These are phyloP conservation scores for Pristionchus maxplancki DNA, from an alignment of 2,888 invertebrate species.

Conservation along the genomic window DNA sequence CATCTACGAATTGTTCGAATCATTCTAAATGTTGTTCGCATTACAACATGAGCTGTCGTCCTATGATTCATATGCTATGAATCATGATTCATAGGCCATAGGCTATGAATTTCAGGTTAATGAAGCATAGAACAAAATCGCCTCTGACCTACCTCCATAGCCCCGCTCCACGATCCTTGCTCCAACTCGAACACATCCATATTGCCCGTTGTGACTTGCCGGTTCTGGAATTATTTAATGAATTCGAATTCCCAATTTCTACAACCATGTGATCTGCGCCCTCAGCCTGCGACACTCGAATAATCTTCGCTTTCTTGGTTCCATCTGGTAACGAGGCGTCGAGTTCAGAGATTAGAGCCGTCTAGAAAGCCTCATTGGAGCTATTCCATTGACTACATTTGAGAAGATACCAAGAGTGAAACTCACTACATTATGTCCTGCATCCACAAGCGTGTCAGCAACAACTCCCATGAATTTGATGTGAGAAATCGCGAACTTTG, in stretches of 20 bases:
- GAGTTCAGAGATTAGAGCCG: background rate
- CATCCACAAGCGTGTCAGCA: conserved; percentile 58
- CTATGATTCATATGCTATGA: too few species aligned
- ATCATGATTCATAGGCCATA: too few species aligned
- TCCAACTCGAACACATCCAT: conserved; percentile 37
- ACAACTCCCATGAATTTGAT: conserved; percentile 58
- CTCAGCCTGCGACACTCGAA: background rate
- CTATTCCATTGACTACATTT: too few species aligned
- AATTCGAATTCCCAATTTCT: background rate
- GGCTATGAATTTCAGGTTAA: too few species aligned
- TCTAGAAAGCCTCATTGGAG: background rate
- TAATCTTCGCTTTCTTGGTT: background rate
- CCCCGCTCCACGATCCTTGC: background rate
- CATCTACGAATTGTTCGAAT: background rate
- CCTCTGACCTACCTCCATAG: background rate
- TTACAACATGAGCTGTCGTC: too few species aligned
- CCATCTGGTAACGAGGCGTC: background rate
- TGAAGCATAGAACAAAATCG: too few species aligned
- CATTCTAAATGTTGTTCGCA: too few species aligned
- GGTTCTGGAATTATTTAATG: background rate
- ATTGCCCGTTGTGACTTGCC: background rate
- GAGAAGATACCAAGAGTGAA: background rate
- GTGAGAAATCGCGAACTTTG: conserved; percentile 58
- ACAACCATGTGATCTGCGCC: conserved; percentile 26
- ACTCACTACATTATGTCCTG: conserved; percentile 61